These are phyloP conservation scores for Passer domesticus DNA, from an alignment of 2,113 vertebrate genomes.

Conservation along the genomic window DNA sequence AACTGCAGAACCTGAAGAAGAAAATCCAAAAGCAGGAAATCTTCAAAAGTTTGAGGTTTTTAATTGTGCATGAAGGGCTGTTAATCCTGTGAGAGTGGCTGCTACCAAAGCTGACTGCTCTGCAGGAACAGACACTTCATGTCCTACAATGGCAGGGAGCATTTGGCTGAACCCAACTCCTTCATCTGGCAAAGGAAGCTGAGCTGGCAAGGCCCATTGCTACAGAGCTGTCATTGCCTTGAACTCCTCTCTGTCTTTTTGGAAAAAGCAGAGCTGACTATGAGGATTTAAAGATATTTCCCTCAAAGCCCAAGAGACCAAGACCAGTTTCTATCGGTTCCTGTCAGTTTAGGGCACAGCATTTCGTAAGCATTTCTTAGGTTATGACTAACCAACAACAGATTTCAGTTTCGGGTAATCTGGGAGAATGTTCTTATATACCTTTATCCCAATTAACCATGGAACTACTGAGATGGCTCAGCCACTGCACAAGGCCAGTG, in stretches of 20 bases:
- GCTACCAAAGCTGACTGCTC: neutral
- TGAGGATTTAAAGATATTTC: neutral
- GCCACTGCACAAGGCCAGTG: neutral
- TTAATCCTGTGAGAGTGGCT: slow-evolving; percentile 16
- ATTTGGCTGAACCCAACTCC: neutral
- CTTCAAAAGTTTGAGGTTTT: neutral
- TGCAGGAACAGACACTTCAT: neutral
- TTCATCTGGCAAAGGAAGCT: neutral
- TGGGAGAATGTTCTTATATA: neutral
- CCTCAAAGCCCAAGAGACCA: neutral
- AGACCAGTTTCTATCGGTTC: neutral
- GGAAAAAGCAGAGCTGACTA: neutral
- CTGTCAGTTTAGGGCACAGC: neutral
- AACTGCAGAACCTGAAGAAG: neutral
- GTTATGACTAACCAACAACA: neutral
- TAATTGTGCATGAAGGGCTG: neutral
- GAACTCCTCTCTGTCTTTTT: neutral
- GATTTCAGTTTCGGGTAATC: neutral
- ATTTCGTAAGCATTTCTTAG: neutral
- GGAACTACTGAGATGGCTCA: neutral
- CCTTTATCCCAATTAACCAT: neutral
- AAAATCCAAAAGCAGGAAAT: neutral
- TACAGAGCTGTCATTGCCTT: neutral
- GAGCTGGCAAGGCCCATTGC: neutral
- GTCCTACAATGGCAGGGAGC: neutral